Evolutionary conservation across 1,140 invertebrate genomes (phyloP), one percentile per base, ranked within the genome.

Genomic region (Hyposmocoma kahamanoa): DNA sequence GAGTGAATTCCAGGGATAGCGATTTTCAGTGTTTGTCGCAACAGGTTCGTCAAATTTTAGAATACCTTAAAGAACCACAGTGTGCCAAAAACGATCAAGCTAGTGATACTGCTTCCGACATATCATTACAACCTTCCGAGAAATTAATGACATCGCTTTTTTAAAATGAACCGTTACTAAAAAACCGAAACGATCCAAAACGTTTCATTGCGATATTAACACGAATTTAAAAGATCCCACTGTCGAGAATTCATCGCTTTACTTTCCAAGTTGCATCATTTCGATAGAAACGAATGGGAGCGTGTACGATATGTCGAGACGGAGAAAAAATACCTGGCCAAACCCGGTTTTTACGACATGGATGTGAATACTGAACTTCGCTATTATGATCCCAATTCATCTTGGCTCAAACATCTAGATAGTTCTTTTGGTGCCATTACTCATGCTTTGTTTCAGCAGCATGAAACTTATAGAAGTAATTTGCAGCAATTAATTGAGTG

Each of bases 301-400:
- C 3, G 38, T 6, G 38, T 41, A 4, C 18, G 38, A 20, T 41
- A 41, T 41, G 13, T 41, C 9, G 38, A 41, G 19, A 41, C 38
- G 3, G 38, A 41, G 20, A 41, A 41, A n/a, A 41, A 41, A 41
- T 41, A 41, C 20, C 38, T 41, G 2, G 38, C 38, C 4, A 41
- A 18, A 19, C 38, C 38, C 3, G 38, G 38, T 18, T 41, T 41
- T 20, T 19, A 19, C 13, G 38, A 41, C 8, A 19, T 41, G n/a
- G 38, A 41, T 41, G 38, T 41, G 4, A 41, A 41, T 19, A 41
- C 20, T 3, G 38, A 41, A 21, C 13, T 41, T 6, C 3, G 38
- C 4, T 21, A 6, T 41, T n/a, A 41, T 41, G 38, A 41, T 19
- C 38, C 38, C 2, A n/a, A 41, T 41, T 41, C 38, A 5, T 19